Evolutionary conservation across 2,888 invertebrate species (phyloP).

Genomic region (Ptychoptera albimana): DNA sequence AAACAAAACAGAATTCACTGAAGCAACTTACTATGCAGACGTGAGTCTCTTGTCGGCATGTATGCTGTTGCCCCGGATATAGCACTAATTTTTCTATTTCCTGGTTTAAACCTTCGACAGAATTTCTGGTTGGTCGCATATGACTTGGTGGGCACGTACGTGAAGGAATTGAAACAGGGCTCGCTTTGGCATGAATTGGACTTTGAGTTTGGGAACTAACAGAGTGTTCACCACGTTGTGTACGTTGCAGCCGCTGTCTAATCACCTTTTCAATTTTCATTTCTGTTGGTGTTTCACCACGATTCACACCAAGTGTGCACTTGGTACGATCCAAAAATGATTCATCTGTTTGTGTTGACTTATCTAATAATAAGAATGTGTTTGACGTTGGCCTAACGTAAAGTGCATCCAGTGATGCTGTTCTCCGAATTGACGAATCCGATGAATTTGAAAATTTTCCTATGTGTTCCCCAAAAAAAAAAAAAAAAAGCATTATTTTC

Average conservation of each 20-base stretch:
- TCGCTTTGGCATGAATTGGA: conserved; percentile 27
- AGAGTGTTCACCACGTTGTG: conserved; percentile 31
- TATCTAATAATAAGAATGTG: conserved; percentile 48
- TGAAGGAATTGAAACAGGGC: conserved; percentile 39
- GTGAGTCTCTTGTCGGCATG: conserved; percentile 15
- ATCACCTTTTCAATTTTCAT: conserved; percentile 43
- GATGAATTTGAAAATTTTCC: neutral
- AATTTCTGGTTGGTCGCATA: conserved; percentile 57
- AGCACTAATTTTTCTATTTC: conserved; percentile 71
- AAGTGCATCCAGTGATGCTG: conserved; percentile 63
- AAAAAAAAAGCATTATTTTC: neutral
- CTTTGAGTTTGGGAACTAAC: conserved; percentile 14
- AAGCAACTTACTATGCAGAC: conserved; percentile 5
- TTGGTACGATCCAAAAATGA: conserved; percentile 9
- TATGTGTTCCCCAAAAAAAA: neutral
- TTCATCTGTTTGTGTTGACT: conserved; percentile 56
- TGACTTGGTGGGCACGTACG: conserved; percentile 32
- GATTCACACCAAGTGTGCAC: conserved; percentile 1
- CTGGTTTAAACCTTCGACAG: conserved; percentile 74
- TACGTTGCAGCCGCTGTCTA: conserved; percentile 39
- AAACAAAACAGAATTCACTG: neutral
- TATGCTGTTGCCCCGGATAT: conserved; percentile 26
- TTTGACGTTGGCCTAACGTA: conserved; percentile 63
- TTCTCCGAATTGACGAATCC: conserved; percentile 43
- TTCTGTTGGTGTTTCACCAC: conserved; percentile 20